Evolutionary conservation across 2,888 invertebrate species (phyloP).

Genomic region (Leucoma salicis): DNA sequence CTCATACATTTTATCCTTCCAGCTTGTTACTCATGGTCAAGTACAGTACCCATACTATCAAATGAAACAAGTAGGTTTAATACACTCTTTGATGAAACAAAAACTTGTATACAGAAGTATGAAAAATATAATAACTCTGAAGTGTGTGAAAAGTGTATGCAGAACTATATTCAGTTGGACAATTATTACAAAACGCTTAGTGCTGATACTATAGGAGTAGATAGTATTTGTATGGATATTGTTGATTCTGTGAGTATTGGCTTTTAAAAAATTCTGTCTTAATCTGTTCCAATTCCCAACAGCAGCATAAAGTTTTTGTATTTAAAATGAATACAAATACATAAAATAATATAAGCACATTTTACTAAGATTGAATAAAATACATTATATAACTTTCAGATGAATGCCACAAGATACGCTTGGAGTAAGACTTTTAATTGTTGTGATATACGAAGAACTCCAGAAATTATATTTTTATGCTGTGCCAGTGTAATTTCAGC

Average conservation of each 20-base stretch:
- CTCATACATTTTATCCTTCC: conserved; percentile 47
- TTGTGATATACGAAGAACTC: conserved; percentile 77
- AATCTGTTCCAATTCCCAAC: too few relatives aligned
- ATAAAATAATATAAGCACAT: too few relatives aligned
- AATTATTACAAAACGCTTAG: conserved; percentile 82
- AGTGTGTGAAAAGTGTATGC: conserved; percentile 80
- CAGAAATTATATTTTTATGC: conserved; percentile 81
- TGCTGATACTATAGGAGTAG: conserved; percentile 78
- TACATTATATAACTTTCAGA: conserved; percentile 69
- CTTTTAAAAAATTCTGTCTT: too few relatives aligned
- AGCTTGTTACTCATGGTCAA: conserved; percentile 82
- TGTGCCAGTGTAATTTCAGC: conserved; percentile 75
- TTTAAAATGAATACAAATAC: too few relatives aligned
- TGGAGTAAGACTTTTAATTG: conserved; percentile 84
- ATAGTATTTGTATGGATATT: conserved; percentile 85
- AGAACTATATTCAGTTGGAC: conserved; percentile 77
- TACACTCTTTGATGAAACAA: conserved; percentile 66
- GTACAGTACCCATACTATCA: conserved; percentile 64
- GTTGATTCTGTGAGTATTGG: conserved; percentile 83
- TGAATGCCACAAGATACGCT: conserved; percentile 84
- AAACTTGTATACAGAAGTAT: conserved; percentile 61
- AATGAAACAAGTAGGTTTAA: conserved; percentile 76
- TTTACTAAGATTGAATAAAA: too few relatives aligned
- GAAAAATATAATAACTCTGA: conserved; percentile 49
- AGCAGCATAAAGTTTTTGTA: too few relatives aligned